Percentiles rank a stretch among this genome's conserved stretches.
phyloP scores from a whole-genome alignment of 2,888 invertebrate genomes.

The Thelaira solivaga region DNA sequence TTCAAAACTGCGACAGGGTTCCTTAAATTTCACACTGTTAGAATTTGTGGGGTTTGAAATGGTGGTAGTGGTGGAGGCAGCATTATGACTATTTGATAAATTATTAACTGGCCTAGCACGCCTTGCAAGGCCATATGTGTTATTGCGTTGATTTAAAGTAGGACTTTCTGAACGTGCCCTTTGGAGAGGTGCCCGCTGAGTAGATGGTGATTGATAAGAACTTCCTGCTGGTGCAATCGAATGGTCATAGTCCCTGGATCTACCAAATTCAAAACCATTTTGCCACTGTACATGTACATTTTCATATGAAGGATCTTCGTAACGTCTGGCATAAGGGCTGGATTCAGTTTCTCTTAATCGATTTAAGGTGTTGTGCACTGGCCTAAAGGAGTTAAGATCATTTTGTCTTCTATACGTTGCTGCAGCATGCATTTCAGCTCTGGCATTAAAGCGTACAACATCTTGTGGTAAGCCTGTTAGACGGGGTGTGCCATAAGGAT shows the following conservation, averaged over 20 bases:
- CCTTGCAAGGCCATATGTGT: slow-evolving; percentile 67
- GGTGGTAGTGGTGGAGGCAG: slow-evolving; percentile 43
- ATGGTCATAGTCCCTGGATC: slow-evolving; percentile 73
- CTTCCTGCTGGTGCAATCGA: slow-evolving; percentile 53
- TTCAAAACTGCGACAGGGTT: slow-evolving; percentile 76
- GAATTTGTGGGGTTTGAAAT: slow-evolving; percentile 44
- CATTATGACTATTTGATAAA: slow-evolving; percentile 51
- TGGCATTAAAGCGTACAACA: slow-evolving; percentile 74
- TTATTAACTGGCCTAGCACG: slow-evolving; percentile 64
- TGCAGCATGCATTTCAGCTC: slow-evolving; percentile 69
- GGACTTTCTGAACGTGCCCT: slow-evolving; percentile 76
- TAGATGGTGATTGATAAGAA: slow-evolving; percentile 64
- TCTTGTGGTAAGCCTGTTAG: slow-evolving; percentile 72
- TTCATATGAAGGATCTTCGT: slow-evolving; percentile 76
- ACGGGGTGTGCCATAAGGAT: slow-evolving; percentile 72
- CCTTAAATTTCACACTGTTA: slow-evolving; percentile 67
- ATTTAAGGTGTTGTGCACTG: slow-evolving; percentile 73
- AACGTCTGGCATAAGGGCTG: slow-evolving; percentile 65
- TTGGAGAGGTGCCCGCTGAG: slow-evolving; percentile 65
- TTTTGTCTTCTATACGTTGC: slow-evolving; percentile 65
- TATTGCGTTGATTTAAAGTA: slow-evolving; percentile 67
- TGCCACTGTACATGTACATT: slow-evolving; percentile 77
- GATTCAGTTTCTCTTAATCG: slow-evolving; percentile 71
- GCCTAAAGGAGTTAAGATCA: slow-evolving; percentile 68
- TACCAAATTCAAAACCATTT: slow-evolving; percentile 76